These are phyloP conservation scores for Cyclophora albipunctata DNA, from an alignment of 2,888 invertebrate species.

Conservation along the genomic window DNA sequence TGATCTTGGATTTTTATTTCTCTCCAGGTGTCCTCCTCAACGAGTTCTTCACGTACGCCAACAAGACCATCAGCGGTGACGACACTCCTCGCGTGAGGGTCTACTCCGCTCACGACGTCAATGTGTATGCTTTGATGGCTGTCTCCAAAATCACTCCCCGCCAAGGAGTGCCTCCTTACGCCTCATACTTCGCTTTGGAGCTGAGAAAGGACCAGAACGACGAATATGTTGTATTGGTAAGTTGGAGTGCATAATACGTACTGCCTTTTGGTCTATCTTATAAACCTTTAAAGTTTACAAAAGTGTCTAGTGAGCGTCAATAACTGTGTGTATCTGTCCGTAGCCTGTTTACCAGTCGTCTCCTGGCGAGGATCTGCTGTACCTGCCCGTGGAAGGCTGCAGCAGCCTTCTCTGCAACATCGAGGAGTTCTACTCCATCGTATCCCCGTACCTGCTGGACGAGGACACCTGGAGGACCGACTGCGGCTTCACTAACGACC, in stretches of 20 bases:
- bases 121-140: constrained; percentile 23
- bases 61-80: constrained; percentile 14
- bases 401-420: constrained; percentile 23
- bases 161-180: constrained; percentile 25
- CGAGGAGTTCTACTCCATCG: constrained; percentile 25
- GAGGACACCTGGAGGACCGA: constrained; percentile 26
- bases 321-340: no score
- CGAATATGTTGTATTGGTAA: constrained; percentile 34
- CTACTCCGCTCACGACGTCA: constrained; percentile 31
- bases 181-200: constrained; percentile 26
- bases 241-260: constrained; percentile 4
- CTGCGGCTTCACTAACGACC: constrained; percentile 12
- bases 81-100: constrained; percentile 22
- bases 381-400: constrained; percentile 31
- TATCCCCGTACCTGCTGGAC: constrained; percentile 21
- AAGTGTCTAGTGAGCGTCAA: no score
- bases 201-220: constrained; percentile 25
- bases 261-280: no score
- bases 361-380: constrained; percentile 20
- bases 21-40: constrained; percentile 27
- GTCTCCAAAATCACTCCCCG: constrained; percentile 16
- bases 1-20: constrained; percentile 1
- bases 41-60: constrained; percentile 22
- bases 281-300: no score
- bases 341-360: constrained; percentile 34